Percentiles rank a stretch among this genome's conserved stretches.
phyloP scores from a whole-genome alignment of 2,888 invertebrate species.

The Zhuqinia jingwanae region DNA sequence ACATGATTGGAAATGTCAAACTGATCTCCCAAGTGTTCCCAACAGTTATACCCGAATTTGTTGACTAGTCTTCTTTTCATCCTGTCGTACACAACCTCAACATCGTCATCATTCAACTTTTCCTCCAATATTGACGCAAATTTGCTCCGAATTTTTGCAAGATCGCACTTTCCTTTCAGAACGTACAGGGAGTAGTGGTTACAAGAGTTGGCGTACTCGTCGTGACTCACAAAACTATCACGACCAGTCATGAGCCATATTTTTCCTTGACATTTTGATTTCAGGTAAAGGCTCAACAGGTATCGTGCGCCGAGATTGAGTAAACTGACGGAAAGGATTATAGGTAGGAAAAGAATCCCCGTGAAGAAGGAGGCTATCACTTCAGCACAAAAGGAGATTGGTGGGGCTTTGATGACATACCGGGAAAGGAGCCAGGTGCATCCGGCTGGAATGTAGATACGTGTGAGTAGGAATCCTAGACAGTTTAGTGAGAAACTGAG shows the following conservation, averaged over 20 bases:
- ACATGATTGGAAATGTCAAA: conserved; percentile 74
- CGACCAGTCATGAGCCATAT: conserved; percentile 70
- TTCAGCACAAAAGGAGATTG: conserved; percentile 73
- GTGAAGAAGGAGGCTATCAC: conserved; percentile 72
- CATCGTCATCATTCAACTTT: conserved; percentile 59
- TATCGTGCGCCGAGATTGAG: conserved; percentile 59
- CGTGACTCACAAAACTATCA: conserved; percentile 72
- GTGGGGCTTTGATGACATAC: conserved; percentile 75
- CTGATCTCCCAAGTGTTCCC: conserved; percentile 70
- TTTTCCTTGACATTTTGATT: conserved; percentile 50
- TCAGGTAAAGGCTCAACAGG: conserved; percentile 52
- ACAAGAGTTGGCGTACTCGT: conserved; percentile 75
- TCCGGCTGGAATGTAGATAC: conserved; percentile 72
- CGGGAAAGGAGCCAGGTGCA: conserved; percentile 72
- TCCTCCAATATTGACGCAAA: conserved; percentile 61
- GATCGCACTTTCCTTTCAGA: conserved; percentile 74
- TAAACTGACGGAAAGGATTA: conserved; percentile 57
- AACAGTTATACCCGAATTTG: conserved; percentile 74
- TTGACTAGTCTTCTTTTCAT: conserved; percentile 74
- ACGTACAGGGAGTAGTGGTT: conserved; percentile 77
- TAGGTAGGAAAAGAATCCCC: conserved; percentile 67
- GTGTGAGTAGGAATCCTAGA: conserved; percentile 52
- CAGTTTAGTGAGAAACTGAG: conserved; percentile 52
- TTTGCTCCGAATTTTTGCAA: conserved; percentile 72
- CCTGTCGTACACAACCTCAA: conserved; percentile 70